Conservation (phyloP, 1,140 invertebrate species). For the Spodoptera frugiperda region DNA sequence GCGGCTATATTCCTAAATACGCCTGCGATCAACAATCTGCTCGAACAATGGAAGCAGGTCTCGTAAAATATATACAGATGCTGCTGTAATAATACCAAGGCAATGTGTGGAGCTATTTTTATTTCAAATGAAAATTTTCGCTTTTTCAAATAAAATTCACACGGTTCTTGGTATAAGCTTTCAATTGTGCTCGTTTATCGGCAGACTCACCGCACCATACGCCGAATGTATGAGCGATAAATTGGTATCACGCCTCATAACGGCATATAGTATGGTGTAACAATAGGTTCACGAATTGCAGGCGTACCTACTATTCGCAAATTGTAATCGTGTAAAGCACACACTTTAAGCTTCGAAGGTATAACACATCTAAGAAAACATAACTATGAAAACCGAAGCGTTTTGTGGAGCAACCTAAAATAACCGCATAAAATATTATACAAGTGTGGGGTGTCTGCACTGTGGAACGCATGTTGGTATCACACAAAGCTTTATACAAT, state of each 20-base stretch:
- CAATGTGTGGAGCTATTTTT: constrained; percentile 16
- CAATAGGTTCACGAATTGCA: constrained; percentile 23
- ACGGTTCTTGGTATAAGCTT: constrained; percentile 40
- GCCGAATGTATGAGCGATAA: neutral
- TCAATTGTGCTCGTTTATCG: constrained; percentile 38
- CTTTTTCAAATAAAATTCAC: constrained; percentile 38
- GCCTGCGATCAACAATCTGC: constrained; percentile 26
- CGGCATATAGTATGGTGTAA: constrained; percentile 28
- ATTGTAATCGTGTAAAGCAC: constrained; percentile 39
- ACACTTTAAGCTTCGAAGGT: constrained; percentile 44
- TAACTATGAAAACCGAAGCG: constrained; percentile 43
- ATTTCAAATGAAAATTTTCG: neutral
- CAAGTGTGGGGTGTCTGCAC: constrained; percentile 32
- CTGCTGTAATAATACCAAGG: constrained; percentile 11
- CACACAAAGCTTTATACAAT: constrained; percentile 46
- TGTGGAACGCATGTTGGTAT: constrained; percentile 18
- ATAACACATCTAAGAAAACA: constrained; percentile 45
- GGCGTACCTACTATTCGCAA: neutral
- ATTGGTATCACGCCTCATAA: neutral
- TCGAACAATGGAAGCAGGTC: constrained; percentile 22
- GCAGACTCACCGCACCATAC: constrained; percentile 43
- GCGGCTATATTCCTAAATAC: constrained; percentile 44
- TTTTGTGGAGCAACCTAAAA: constrained; percentile 42
- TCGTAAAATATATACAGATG: constrained; percentile 46
- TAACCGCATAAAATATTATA: constrained; percentile 36